Base-by-base conservation (phyloP, 2,797 vertebrate species). In the Gymnoscopelus microlampas region DNA sequence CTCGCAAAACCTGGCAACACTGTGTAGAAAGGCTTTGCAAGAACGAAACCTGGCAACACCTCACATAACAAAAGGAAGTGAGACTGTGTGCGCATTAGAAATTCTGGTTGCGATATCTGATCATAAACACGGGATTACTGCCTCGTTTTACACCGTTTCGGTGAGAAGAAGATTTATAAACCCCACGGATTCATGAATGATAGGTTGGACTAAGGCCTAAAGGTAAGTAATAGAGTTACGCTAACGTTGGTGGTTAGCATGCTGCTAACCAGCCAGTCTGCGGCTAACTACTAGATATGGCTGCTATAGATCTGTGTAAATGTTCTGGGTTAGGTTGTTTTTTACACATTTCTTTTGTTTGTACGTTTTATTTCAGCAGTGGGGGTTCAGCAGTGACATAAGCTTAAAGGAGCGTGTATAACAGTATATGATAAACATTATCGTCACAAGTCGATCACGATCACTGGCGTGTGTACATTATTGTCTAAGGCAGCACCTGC, bases 31-130 rank as follows among this genome's bases (percentile, higher is more conserved):
- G 14, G 68, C 32, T 32, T 50, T 0, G 3, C 1, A 0, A 29
- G 5, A 3, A 0, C 0, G 2, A 23, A 56, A 66, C 55, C 15
- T 81, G 91, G 89, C 88, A 89, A 89, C 84, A 7, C 14, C 19
- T 9, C 24, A 12, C 23, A 77, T 32, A 87, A 90, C 88, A 88
- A 85, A 89, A 84, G 79, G 77, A 87, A 84, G 76, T 60, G 47
- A 39, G 48, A 58, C 32, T 54, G 5, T 47, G n/a, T 60, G 19
- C 80, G 63, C 59, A 60, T 29, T 57, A 2, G 12, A 53, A 23
- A 58, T 69, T 64, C 14, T 48, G 55, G 71, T 63, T 70, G 59
- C 11, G 5, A 5, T 59, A 62, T 68, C 0, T 4, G 5, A 0
- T 1, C 65, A 47, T 0, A 39, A 24, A 6, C 0, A 0, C 1